phyloP scores from a whole-genome alignment of 2,888 invertebrate genomes.

The Ferdinandea cuprea region DNA sequence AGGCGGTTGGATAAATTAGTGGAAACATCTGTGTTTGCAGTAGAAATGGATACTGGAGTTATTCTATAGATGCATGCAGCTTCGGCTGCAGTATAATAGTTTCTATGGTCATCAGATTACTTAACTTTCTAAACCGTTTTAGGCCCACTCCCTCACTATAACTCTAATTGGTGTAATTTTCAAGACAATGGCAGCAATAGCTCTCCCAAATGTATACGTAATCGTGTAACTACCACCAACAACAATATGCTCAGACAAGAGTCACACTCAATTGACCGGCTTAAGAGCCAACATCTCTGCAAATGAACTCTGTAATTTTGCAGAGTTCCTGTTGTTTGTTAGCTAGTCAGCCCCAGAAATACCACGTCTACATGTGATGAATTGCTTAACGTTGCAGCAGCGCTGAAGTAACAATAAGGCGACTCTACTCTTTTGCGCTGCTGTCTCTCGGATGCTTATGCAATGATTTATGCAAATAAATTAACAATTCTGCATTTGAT shows the following conservation, averaged over 20 bases:
- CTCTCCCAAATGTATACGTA: conserved; percentile 1
- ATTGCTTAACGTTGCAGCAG: conserved; percentile 45
- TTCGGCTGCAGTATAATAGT: too few relatives aligned
- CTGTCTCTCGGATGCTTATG: conserved; percentile 41
- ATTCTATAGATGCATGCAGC: too few relatives aligned
- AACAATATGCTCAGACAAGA: conserved; percentile 9
- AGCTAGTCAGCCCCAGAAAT: conserved; percentile 28
- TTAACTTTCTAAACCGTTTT: too few relatives aligned
- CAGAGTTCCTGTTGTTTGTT: conserved; percentile 56
- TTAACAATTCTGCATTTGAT: conserved; percentile 70
- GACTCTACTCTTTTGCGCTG: neutral
- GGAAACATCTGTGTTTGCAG: neutral
- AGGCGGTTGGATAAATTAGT: conserved; percentile 18
- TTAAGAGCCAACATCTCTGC: conserved; percentile 59
- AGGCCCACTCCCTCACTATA: neutral
- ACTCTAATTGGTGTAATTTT: conserved; percentile 35
- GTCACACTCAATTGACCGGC: conserved; percentile 68
- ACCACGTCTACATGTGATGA: conserved; percentile 43
- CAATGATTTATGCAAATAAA: conserved; percentile 75
- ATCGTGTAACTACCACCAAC: neutral
- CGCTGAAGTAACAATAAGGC: conserved; percentile 44
- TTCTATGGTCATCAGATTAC: too few relatives aligned
- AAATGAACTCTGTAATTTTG: conserved; percentile 65
- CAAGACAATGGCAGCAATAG: neutral
- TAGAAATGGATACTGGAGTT: neutral